Percentiles rank a stretch among this genome's conserved stretches.
Conservation (phyloP, 2,113 vertebrate species). For the Peucedramus taeniatus region DNA sequence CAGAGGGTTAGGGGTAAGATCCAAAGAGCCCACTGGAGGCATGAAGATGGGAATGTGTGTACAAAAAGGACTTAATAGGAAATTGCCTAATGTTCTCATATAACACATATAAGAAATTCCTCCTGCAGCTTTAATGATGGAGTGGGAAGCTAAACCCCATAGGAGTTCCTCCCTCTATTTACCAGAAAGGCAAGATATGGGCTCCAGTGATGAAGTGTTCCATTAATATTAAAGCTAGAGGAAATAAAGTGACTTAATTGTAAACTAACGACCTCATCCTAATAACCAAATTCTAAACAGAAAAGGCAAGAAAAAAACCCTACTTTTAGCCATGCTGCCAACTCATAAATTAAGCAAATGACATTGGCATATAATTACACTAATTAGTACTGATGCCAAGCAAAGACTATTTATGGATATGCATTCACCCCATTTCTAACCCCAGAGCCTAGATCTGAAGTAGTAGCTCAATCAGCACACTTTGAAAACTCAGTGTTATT, state of each 20-base stretch:
- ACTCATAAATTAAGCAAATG: slow-evolving; percentile 72
- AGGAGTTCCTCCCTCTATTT: slow-evolving; percentile 53
- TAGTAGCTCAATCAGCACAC: slow-evolving; percentile 23
- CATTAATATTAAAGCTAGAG: slow-evolving; percentile 65
- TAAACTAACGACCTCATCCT: slow-evolving; percentile 71
- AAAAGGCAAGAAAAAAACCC: slow-evolving; percentile 39
- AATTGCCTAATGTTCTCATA: slow-evolving; percentile 23
- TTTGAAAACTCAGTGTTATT: slow-evolving; percentile 41
- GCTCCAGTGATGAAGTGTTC: slow-evolving; percentile 66
- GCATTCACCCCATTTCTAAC: slow-evolving; percentile 52
- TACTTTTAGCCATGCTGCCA: slow-evolving; percentile 62
- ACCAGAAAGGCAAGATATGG: slow-evolving; percentile 52
- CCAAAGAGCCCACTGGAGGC: background rate
- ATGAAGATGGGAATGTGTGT: background rate
- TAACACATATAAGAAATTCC: slow-evolving; percentile 61
- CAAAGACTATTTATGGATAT: slow-evolving; percentile 62
- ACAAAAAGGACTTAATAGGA: slow-evolving; percentile 12
- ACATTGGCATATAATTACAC: slow-evolving; percentile 68
- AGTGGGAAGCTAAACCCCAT: slow-evolving; percentile 55
- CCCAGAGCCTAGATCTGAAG: slow-evolving; percentile 47
- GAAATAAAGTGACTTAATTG: slow-evolving; percentile 69
- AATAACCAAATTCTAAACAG: slow-evolving; percentile 67
- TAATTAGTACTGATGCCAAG: slow-evolving; percentile 69
- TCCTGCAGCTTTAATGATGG: slow-evolving; percentile 37
- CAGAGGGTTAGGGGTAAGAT: background rate